Conservation (phyloP, 2,888 invertebrate genomes). For the Microplitis manilae region DNA sequence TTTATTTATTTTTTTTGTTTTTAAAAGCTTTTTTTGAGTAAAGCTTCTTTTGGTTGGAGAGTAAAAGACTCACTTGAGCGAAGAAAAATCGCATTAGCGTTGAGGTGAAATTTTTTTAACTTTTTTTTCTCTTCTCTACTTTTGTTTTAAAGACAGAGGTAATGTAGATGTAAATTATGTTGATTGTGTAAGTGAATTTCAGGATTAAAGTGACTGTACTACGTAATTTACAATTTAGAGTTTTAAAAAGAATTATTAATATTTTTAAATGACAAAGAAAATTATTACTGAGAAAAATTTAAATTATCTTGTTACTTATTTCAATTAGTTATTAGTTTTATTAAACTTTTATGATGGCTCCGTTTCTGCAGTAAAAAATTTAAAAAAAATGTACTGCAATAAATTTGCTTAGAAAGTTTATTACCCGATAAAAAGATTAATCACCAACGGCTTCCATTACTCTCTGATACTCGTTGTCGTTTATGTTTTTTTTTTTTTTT, state of each 20-base stretch:
- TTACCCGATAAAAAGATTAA: constrained; percentile 40
- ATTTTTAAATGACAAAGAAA: neutral
- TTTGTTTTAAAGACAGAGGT: constrained; percentile 9
- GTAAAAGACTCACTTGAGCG: constrained; percentile 1
- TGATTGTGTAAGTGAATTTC: neutral
- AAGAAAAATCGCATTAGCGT: constrained; percentile 9
- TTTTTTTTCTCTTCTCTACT: neutral
- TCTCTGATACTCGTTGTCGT: neutral
- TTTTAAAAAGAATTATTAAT: neutral
- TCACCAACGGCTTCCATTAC: constrained; percentile 33
- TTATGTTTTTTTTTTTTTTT: neutral
- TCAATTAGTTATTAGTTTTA: no score
- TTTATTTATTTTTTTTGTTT: neutral
- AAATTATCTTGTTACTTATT: no score
- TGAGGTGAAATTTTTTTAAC: neutral
- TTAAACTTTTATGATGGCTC: no score
- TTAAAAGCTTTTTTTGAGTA: neutral
- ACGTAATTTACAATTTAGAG: neutral
- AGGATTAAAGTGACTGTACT: neutral
- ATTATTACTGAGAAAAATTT: no score
- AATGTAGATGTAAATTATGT: neutral
- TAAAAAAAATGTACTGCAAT: neutral
- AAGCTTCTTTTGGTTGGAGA: neutral
- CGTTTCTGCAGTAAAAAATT: neutral
- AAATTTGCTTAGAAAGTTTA: constrained; percentile 46